These are phyloP conservation scores for Porites evermanni DNA, from an alignment of 92 coral and sea anemone genomes.

Conservation along the genomic window DNA sequence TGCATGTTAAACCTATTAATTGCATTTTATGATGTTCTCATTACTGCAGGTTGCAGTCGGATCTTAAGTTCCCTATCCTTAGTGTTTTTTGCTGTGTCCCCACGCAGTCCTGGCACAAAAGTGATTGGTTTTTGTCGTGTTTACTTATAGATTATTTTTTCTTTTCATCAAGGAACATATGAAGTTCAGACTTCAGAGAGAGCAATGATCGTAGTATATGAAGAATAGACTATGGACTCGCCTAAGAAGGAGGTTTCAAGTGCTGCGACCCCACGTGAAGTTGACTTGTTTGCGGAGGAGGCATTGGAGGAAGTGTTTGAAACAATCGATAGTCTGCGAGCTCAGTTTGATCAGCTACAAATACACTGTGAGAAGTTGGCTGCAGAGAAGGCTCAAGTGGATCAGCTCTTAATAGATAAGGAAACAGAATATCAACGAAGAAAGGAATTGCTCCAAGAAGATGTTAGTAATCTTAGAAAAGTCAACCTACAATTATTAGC, in stretches of 20 bases:
- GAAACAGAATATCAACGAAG: slow-evolving; percentile 77
- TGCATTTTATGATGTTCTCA: no score
- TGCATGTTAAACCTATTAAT: no score
- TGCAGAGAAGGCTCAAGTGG: slow-evolving; percentile 71
- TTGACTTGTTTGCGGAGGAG: slow-evolving; percentile 92
- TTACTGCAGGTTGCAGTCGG: no score
- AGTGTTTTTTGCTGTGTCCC: no score
- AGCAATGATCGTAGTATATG: background rate
- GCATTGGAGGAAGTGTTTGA: slow-evolving; percentile 94
- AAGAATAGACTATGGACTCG: slow-evolving; percentile 10
- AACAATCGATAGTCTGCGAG: slow-evolving; percentile 81
- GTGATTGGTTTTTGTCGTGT: background rate
- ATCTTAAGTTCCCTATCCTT: no score
- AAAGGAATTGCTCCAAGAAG: slow-evolving; percentile 66
- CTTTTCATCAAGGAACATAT: background rate
- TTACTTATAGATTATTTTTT: background rate
- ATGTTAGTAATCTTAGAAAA: slow-evolving; percentile 75
- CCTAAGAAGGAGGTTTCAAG: slow-evolving; percentile 29
- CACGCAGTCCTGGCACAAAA: background rate
- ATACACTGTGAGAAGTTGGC: slow-evolving; percentile 88
- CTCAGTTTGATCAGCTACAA: slow-evolving; percentile 92
- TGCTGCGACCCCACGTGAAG: slow-evolving; percentile 87
- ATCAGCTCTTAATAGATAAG: slow-evolving; percentile 77
- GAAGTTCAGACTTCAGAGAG: background rate
- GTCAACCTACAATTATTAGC: slow-evolving; percentile 76